Base-by-base conservation (phyloP, 2,113 vertebrate genomes). In the Trogon surrucura region DNA sequence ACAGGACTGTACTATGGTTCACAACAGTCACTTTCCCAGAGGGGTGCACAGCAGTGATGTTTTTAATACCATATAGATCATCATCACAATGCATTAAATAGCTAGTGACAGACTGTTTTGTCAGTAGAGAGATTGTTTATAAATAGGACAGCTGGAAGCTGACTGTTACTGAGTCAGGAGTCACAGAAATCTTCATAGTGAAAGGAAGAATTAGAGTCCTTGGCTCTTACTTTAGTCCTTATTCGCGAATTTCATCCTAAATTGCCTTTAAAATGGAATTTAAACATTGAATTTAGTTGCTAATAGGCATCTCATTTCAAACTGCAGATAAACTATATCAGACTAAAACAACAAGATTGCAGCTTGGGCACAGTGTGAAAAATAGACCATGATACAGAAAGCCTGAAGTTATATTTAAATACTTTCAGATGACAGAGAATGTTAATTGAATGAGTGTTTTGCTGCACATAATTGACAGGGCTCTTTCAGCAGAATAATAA, bases 121-220 rank as follows among this genome's bases (percentile, higher is more conserved):
- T 94, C 97, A 97, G 97, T 93, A 92, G 96, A 91, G 71, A 92
- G 82, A 61, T 86, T 95, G 67, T 95, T 97, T 95, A 89, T 91
- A 97, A 93, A 94, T 81, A 96, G 93, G 81, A 86, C 83, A 88
- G 81, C 86, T 85, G 91, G 95, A 97, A 93, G 38, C 53, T 95
- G 81, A 62, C 61, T 90, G 83, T 75, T 80, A 64, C 1, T 82
- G 70, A 97, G 82, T 95, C 95, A 97, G 81, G 92, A 94, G 92
- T 96, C 95, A 90, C 16, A 85, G 45, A 89, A 96, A 85, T 79
- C 84, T 82, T 88, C 45, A 80, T 48, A 79, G 8, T 64, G 26
- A 89, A 88, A 91, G 54, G 36, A 30, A 79, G 70, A 91, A 70
- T 90, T 93, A 78, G 34, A 69, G n/a, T 41, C 15, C 48, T 82